These are phyloP conservation scores for Sparus aurata DNA, from an alignment of 2,797 vertebrate genomes.

Conservation along the genomic window DNA sequence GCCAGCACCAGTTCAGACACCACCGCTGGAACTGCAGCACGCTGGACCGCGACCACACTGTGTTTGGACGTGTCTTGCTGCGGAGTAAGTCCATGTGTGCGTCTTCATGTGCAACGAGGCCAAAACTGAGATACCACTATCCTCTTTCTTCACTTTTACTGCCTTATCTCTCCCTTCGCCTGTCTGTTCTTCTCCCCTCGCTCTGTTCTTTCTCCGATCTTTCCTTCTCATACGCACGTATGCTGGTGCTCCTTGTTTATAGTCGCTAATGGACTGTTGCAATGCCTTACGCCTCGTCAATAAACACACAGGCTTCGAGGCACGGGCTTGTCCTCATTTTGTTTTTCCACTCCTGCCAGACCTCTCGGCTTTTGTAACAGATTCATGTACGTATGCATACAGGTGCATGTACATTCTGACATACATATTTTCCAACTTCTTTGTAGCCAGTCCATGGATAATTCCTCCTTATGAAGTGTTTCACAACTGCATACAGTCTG, in stretches of 20 bases:
- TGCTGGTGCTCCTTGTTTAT: slow-evolving; percentile 64
- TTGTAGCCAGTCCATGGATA: background rate
- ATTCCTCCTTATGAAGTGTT: background rate
- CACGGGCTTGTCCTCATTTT: slow-evolving; percentile 50
- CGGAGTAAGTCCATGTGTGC: slow-evolving; percentile 89
- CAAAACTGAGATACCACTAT: background rate
- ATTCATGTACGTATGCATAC: slow-evolving; percentile 21
- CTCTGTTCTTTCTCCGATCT: slow-evolving; percentile 44
- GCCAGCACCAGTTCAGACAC: slow-evolving; percentile 98
- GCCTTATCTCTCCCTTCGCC: slow-evolving; percentile 32
- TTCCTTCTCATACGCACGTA: slow-evolving; percentile 31
- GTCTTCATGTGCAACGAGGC: background rate
- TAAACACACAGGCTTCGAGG: slow-evolving; percentile 72
- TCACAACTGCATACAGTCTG: slow-evolving; percentile 9
- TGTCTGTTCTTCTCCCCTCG: slow-evolving; percentile 7
- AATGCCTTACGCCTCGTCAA: slow-evolving; percentile 65
- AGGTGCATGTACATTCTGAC: background rate
- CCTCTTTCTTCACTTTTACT: slow-evolving; percentile 27
- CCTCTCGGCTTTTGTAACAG: slow-evolving; percentile 25
- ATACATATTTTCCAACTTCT: slow-evolving; percentile 7
- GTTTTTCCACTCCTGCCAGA: slow-evolving; percentile 60
- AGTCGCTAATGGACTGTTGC: slow-evolving; percentile 74
- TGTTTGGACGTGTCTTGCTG: slow-evolving; percentile 95
- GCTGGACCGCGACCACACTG: slow-evolving; percentile 95
- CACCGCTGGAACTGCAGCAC: slow-evolving; percentile 99